Percentiles rank a stretch among this genome's conserved stretches.
phyloP scores from a whole-genome alignment of 2,797 vertebrate genomes.

The Thunnus albacares region DNA sequence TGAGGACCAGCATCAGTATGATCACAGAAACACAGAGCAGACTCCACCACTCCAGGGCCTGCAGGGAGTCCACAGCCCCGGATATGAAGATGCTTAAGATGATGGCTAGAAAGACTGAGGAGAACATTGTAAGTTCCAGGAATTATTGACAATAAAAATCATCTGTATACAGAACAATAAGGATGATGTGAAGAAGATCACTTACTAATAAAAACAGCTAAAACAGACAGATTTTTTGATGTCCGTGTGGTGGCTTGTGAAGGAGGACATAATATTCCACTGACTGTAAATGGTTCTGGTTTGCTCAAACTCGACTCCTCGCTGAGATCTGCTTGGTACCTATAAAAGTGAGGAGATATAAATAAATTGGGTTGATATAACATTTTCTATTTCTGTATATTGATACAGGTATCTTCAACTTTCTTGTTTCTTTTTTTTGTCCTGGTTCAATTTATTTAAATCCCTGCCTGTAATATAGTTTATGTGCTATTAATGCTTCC shows the following conservation, averaged over 20 bases:
- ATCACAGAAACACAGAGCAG: constrained; percentile 78
- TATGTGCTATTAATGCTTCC: neutral
- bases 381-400: neutral
- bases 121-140: neutral
- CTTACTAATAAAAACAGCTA: constrained; percentile 81
- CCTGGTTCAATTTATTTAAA: neutral
- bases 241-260: constrained; percentile 73
- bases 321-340: constrained; percentile 79
- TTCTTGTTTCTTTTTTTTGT: constrained; percentile 6
- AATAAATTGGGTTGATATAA: neutral
- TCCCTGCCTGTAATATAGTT: neutral
- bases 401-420: neutral
- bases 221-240: constrained; percentile 79
- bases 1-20: constrained; percentile 71
- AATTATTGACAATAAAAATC: neutral
- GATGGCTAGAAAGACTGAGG: constrained; percentile 81
- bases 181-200: neutral
- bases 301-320: constrained; percentile 64
- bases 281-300: constrained; percentile 64
- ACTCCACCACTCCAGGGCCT: constrained; percentile 81
- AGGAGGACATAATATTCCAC: constrained; percentile 72
- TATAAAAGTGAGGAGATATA: constrained; percentile 55
- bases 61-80: constrained; percentile 64
- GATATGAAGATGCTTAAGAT: constrained; percentile 80
- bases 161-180: neutral